A percentile compares a stretch with the other conserved stretches of the same genome.
These are phyloP conservation scores for Accipiter cooperii DNA, from an alignment of 2,113 vertebrate species.

Conservation along the genomic window DNA sequence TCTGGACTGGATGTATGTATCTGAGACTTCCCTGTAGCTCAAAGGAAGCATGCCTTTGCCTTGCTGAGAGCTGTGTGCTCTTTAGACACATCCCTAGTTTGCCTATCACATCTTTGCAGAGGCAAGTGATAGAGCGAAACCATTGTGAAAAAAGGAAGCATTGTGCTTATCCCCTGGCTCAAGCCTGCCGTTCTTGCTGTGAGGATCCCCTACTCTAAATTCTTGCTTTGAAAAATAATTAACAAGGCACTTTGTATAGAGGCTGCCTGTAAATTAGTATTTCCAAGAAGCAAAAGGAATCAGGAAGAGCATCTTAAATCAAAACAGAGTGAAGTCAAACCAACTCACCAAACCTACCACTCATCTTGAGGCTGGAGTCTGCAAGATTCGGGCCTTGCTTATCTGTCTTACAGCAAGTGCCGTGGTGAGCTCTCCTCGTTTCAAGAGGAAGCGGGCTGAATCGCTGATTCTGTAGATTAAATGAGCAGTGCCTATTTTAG, in stretches of 20 bases:
- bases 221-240: background rate
- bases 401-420: fast-evolving
- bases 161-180: background rate
- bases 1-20: background rate
- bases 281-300: background rate
- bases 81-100: background rate
- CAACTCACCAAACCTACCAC: background rate
- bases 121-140: background rate
- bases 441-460: background rate
- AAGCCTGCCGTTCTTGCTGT: background rate
- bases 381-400: background rate
- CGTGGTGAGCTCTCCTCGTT: background rate
- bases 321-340: background rate
- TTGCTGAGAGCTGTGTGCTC: background rate
- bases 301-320: background rate
- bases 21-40: background rate
- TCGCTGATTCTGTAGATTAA: background rate
- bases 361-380: background rate
- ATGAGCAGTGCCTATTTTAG: background rate
- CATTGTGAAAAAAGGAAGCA: background rate
- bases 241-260: background rate
- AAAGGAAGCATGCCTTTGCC: background rate
- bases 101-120: background rate
- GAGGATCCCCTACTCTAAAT: background rate
- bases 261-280: background rate